phyloP scores from a whole-genome alignment of 2,888 invertebrate genomes.

The Meta bourneti region DNA sequence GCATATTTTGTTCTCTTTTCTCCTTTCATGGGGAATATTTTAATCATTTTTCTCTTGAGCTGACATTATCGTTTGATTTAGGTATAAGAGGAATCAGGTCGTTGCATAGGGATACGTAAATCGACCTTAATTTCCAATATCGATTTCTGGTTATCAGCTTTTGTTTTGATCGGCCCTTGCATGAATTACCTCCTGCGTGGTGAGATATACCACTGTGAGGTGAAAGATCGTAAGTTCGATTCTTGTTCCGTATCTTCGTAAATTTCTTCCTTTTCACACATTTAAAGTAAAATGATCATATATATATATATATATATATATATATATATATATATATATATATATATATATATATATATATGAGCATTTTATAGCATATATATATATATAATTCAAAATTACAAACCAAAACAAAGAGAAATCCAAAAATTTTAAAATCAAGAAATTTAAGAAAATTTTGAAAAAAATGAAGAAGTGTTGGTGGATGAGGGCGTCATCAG shows the following conservation, averaged over 20 bases:
- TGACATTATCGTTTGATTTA: not conserved
- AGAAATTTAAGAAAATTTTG: too few relatives aligned
- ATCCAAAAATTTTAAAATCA: too few relatives aligned
- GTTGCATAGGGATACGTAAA: not conserved
- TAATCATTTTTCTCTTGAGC: not conserved
- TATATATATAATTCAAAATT: too few relatives aligned
- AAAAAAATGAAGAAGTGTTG: too few relatives aligned
- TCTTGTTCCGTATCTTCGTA: not conserved
- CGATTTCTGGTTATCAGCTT: not conserved
- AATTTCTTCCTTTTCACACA: not conserved
- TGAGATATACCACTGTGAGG: too few relatives aligned
- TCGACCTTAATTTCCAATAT: not conserved
- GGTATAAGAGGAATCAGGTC: not conserved
- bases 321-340: too few relatives aligned
- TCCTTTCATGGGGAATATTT: not conserved
- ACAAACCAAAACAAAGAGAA: too few relatives aligned
- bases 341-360: too few relatives aligned
- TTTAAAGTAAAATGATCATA: too few relatives aligned
- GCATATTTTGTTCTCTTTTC: not conserved
- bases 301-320: too few relatives aligned
- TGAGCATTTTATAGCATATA: too few relatives aligned
- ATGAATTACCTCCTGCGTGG: not conserved
- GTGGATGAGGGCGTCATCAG: too few relatives aligned
- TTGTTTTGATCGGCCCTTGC: not conserved
- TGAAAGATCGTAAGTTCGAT: not conserved